A percentile compares a stretch with the other conserved stretches of the same genome.
These are phyloP conservation scores for Therioaphis trifolii DNA, from an alignment of 2,888 invertebrate species.

Conservation along the genomic window DNA sequence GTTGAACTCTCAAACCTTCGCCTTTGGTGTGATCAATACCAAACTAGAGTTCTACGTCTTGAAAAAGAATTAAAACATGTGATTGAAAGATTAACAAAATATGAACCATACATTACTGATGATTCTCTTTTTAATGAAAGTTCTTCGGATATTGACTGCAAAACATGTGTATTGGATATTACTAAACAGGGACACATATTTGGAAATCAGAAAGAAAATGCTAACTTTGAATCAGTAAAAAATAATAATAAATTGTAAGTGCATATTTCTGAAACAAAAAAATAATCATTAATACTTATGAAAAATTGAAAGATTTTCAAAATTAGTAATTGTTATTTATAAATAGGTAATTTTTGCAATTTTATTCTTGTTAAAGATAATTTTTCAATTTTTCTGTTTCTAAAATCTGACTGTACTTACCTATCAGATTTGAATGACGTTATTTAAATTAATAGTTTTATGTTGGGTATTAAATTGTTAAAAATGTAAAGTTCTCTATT, in stretches of 20 bases:
- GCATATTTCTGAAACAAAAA: not conserved
- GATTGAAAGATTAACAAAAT: constrained; percentile 39
- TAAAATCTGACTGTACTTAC: constrained; percentile 48
- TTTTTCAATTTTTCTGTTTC: constrained; percentile 40
- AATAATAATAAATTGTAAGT: not conserved
- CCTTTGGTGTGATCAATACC: constrained; percentile 50
- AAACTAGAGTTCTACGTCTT: constrained; percentile 26
- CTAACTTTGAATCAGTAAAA: not conserved
- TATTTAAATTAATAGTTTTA: constrained; percentile 33
- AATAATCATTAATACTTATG: not conserved
- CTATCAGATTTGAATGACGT: constrained; percentile 33
- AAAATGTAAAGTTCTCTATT: constrained; percentile 9
- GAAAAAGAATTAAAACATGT: constrained; percentile 57
- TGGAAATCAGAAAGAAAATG: not conserved
- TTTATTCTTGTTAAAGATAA: constrained; percentile 40
- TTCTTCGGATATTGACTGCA: constrained; percentile 16
- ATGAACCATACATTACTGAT: constrained; percentile 52
- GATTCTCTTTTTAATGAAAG: constrained; percentile 26
- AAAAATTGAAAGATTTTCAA: constrained; percentile 17
- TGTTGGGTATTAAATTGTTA: constrained; percentile 37
- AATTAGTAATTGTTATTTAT: constrained; percentile 12
- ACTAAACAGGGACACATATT: not conserved
- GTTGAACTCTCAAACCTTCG: constrained; percentile 50
- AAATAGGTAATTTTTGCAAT: constrained; percentile 32
- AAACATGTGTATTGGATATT: constrained; percentile 15